Base-by-base conservation (phyloP, 1,140 invertebrate genomes). In the Yoshiicerus persimilis region DNA sequence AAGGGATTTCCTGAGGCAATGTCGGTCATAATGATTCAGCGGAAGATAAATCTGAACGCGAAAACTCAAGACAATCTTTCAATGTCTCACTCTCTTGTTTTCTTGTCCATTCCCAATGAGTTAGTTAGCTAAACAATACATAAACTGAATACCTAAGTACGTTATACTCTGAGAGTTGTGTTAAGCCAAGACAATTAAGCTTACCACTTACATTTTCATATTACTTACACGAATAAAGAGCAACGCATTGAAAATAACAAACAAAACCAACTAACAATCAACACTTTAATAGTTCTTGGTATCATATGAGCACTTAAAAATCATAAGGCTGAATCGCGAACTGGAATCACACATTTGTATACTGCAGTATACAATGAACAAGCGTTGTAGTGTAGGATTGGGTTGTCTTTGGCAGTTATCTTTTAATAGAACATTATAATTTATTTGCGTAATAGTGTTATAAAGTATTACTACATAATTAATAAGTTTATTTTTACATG, bases 401-500 rank as follows among this genome's bases (percentile, higher is more conserved):
- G n/a, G n/a, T n/a, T 39, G 16, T n/a, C 1, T 5, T 56, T n/a
- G 47, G 8, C 13, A n/a, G 1, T 5, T 20, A 56, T 56, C 20
- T 56, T 47, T 56, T 16, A 56, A n/a, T 41, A 41, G 39, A 41
- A 41, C 9, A 56, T 16, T n/a, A 16, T 5, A 56, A 6, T 16
- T 5, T 56, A 56, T 56, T 56, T 56, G n/a, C 47, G 20, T 38
- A n/a, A 38, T 16, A 34, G 20, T 56, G 16, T n/a, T 10, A 80
- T 34, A 36, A 36, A 36, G 75, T 27, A 20, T 10, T 80, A 34
- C 66, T 36, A 4, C 32, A 36, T 80, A 80, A 80, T 80, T 80
- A 80, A 80, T 80, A 80, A 80, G 32, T 80, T 80, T 80, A 80
- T 80, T 80, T 80, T 80, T 80, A 80, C 75, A 80, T 80, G 34